These are phyloP conservation scores for Rafetus swinhoei DNA, from an alignment of 2,113 vertebrate species.

Conservation along the genomic window DNA sequence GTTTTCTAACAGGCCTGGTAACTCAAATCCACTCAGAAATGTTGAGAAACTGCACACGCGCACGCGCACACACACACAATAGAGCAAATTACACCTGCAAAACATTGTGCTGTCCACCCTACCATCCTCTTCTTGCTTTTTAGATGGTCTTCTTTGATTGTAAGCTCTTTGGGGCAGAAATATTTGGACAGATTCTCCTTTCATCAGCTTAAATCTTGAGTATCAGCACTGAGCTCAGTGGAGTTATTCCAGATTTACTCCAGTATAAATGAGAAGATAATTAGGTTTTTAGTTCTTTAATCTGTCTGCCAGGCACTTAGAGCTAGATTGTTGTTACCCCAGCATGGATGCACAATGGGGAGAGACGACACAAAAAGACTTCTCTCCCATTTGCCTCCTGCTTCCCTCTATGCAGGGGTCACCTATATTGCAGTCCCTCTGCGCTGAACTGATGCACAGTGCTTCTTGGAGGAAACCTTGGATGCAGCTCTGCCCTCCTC, in stretches of 20 bases:
- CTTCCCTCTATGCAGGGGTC: not conserved
- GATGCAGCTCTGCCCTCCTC: fast-evolving
- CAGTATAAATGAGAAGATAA: not conserved
- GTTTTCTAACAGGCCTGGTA: not conserved
- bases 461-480: fast-evolving
- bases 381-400: not conserved
- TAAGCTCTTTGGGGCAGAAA: not conserved
- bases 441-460: not conserved
- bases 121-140: not conserved
- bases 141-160: not conserved
- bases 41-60: not conserved
- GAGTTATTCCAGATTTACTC: fast-evolving
- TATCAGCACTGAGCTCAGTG: fast-evolving
- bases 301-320: not conserved
- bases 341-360: not conserved
- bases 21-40: not conserved
- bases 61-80: not conserved
- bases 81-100: not conserved
- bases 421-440: no score
- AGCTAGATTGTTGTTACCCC: not conserved
- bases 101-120: not conserved
- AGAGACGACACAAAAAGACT: not conserved
- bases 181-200: not conserved
- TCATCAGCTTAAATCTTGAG: not conserved
- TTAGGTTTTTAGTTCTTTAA: not conserved